These are phyloP conservation scores for Pocillopora damicornis DNA, from an alignment of 64 coral and sea anemone species.

Conservation along the genomic window DNA sequence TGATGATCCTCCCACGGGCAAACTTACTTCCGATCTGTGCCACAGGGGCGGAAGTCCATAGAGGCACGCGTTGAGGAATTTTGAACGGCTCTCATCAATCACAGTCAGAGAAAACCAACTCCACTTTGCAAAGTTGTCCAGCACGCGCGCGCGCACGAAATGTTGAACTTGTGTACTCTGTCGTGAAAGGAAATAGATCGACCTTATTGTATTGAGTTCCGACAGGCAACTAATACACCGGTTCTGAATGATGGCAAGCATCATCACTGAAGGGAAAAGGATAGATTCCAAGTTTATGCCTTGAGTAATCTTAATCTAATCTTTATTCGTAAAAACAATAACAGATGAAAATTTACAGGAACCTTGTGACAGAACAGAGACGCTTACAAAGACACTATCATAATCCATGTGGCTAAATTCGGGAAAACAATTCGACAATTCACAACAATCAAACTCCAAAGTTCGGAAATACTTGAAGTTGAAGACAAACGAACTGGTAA, in stretches of 20 bases:
- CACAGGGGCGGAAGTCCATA: constrained; percentile 8
- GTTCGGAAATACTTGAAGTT: constrained; percentile 17
- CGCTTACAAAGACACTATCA: neutral
- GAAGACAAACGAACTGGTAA: neutral
- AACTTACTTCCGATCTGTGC: constrained; percentile 12
- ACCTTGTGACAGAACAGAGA: neutral
- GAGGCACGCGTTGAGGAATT: neutral
- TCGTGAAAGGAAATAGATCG: neutral
- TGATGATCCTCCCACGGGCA: neutral
- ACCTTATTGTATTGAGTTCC: neutral
- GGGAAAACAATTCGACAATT: neutral
- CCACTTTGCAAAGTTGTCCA: neutral
- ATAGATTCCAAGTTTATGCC: neutral
- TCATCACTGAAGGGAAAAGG: neutral
- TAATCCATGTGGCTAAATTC: neutral
- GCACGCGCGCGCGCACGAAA: constrained; percentile 33
- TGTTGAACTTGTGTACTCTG: neutral
- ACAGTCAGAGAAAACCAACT: neutral
- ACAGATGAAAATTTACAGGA: neutral
- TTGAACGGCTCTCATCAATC: constrained; percentile 12
- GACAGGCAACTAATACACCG: neutral
- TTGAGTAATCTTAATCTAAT: neutral
- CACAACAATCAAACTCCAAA: neutral
- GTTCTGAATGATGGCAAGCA: neutral
- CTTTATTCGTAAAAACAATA: neutral